Conservation (phyloP, 2,797 vertebrate genomes). For the Moxostoma hubbsi region DNA sequence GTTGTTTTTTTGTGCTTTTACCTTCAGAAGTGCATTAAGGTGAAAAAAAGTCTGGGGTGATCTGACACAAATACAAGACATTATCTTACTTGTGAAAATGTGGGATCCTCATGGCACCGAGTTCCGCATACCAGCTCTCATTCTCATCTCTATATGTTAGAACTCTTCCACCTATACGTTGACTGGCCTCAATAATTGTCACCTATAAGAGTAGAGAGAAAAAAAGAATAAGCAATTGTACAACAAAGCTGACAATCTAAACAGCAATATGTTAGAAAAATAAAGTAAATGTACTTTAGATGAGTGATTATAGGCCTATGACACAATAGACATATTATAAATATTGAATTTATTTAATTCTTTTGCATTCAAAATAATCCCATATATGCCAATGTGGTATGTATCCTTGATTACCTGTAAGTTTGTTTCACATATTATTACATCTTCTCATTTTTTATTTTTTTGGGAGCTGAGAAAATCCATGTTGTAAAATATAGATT, state of each 20-base stretch:
- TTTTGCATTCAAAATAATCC: not conserved
- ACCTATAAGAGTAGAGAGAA: conserved; percentile 66
- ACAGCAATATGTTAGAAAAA: no score
- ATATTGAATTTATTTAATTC: no score
- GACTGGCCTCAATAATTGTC: conserved; percentile 83
- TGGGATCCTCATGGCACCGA: conserved; percentile 89
- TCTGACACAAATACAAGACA: not conserved
- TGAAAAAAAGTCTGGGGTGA: no score
- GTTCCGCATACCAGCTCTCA: conserved; percentile 84
- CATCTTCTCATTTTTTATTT: not conserved
- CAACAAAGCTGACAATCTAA: not conserved
- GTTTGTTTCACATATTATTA: not conserved
- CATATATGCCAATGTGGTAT: not conserved
- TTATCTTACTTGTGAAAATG: conserved; percentile 80
- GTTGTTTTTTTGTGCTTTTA: no score
- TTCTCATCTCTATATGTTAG: conserved; percentile 78
- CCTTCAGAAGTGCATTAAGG: no score
- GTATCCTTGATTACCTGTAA: not conserved
- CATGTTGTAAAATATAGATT: no score
- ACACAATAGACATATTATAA: no score
- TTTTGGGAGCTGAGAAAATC: not conserved
- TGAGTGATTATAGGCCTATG: no score
- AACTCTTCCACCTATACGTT: conserved; percentile 81
- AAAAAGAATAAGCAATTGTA: not conserved
- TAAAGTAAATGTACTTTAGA: no score